Conservation (phyloP, 2,888 invertebrate species). For the Sarcophaga subvicina region DNA sequence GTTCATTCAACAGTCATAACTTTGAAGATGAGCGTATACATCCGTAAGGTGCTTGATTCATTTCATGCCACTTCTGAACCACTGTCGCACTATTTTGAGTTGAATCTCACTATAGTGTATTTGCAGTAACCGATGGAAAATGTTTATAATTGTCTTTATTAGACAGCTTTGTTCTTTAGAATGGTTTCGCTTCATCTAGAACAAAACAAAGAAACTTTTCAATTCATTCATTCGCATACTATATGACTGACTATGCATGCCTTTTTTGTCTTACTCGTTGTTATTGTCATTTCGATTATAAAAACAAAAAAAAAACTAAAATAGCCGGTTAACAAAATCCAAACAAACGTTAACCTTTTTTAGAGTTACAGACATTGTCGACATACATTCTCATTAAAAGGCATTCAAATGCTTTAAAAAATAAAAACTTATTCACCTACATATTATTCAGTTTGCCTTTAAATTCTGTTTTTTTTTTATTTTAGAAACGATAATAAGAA, state of each 20-base stretch:
- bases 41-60: no score
- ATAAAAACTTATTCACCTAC: constrained; percentile 58
- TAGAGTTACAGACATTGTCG: constrained; percentile 47
- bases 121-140: no score
- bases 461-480: not conserved
- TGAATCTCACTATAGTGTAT: no score
- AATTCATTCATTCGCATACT: no score
- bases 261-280: not conserved
- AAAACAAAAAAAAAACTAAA: not conserved
- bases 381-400: constrained; percentile 56
- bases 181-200: no score
- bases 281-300: not conserved
- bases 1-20: no score
- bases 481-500: not conserved
- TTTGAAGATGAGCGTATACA: no score
- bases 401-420: constrained; percentile 21
- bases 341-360: constrained; percentile 62
- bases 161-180: no score
- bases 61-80: no score
- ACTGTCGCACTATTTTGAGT: no score
- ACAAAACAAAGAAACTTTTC: no score
- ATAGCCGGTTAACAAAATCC: constrained; percentile 46
- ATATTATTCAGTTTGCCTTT: constrained; percentile 61
- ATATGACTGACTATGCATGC: not conserved
- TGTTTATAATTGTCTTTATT: no score